phyloP scores from a whole-genome alignment of 2,113 vertebrate species.

The Bos indicus region DNA sequence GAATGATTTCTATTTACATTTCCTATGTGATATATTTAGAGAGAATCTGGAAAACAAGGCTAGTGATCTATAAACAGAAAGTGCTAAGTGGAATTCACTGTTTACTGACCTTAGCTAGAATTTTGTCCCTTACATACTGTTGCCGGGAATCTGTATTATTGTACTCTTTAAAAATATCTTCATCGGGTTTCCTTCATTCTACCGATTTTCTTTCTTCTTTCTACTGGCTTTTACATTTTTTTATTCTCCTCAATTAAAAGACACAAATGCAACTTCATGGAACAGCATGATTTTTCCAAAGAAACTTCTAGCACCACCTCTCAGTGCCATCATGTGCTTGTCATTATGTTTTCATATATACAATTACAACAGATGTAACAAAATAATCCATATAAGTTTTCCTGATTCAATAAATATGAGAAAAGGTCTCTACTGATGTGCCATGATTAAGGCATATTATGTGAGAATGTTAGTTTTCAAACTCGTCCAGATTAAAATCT shows the following conservation, averaged over 20 bases:
- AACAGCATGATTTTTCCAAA: conserved; percentile 28
- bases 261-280: not conserved
- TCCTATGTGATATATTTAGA: conserved; percentile 50
- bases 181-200: conserved; percentile 10
- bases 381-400: not conserved
- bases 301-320: not conserved
- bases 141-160: conserved; percentile 27
- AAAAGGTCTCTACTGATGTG: not conserved
- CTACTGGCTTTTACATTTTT: not conserved
- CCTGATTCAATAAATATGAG: not conserved
- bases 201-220: not conserved
- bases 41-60: conserved; percentile 31
- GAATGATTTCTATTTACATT: conserved; percentile 48
- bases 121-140: conserved; percentile 28
- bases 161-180: conserved; percentile 32
- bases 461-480: not conserved
- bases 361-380: not conserved
- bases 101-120: conserved; percentile 37
- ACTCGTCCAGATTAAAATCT: conserved; percentile 31
- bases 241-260: conserved; percentile 37
- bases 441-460: not conserved
- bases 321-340: not conserved
- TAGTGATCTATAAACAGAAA: conserved; percentile 52
- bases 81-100: conserved; percentile 40
- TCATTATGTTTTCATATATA: conserved; percentile 7